Evolutionary conservation across 2,888 invertebrate genomes (phyloP).

Genomic region (Polylopha cassiicola): DNA sequence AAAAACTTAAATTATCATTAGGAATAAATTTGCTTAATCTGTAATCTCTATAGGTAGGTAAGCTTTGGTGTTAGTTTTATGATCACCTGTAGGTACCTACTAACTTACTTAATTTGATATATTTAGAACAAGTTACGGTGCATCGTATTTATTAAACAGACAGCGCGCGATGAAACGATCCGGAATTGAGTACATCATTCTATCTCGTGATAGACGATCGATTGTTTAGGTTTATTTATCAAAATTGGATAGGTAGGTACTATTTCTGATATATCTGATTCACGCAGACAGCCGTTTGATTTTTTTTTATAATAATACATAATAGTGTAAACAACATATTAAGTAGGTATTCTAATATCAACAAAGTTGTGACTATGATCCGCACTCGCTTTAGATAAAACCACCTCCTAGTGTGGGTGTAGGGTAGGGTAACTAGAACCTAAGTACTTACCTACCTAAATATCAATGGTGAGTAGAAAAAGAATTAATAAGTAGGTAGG

Average conservation of each 20-base stretch:
- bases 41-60: too few relatives aligned
- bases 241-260: slow-evolving; percentile 8
- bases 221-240: slow-evolving; percentile 12
- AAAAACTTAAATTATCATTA: too few relatives aligned
- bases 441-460: too few relatives aligned
- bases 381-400: too few relatives aligned
- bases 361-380: not conserved
- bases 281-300: slow-evolving; percentile 8
- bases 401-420: too few relatives aligned
- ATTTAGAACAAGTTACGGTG: too few relatives aligned
- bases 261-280: slow-evolving; percentile 15
- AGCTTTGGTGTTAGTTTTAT: too few relatives aligned
- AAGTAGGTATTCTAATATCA: slow-evolving; percentile 13
- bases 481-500: slow-evolving; percentile 15
- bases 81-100: too few relatives aligned
- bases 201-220: too few relatives aligned
- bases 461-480: not conserved
- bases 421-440: too few relatives aligned
- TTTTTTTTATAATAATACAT: slow-evolving; percentile 13
- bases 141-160: slow-evolving; percentile 19
- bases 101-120: too few relatives aligned
- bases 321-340: slow-evolving; percentile 16
- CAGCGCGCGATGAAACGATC: slow-evolving; percentile 16
- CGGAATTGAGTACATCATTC: slow-evolving; percentile 8
- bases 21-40: too few relatives aligned